Conservation (phyloP, 2,113 vertebrate genomes). For the Microcebus murinus region DNA sequence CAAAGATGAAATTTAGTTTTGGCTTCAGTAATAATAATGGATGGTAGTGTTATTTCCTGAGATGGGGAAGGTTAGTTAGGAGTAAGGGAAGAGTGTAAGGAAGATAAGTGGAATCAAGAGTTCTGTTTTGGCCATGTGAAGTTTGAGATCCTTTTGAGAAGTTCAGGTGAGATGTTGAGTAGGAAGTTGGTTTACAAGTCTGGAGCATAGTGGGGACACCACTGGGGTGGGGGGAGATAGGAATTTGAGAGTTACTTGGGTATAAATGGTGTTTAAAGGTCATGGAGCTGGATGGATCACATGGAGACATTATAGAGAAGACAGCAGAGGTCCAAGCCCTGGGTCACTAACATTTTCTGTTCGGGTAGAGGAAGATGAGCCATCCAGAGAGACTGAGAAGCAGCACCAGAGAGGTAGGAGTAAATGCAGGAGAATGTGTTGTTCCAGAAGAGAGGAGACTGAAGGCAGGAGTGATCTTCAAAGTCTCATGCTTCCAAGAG, state of each 20-base stretch:
- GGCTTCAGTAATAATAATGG: not conserved
- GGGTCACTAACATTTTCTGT: not conserved
- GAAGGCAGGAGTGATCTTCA: not conserved
- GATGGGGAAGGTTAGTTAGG: not conserved
- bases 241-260: not conserved
- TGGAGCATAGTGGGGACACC: not conserved
- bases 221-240: not conserved
- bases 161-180: not conserved
- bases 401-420: not conserved
- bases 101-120: not conserved
- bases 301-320: not conserved
- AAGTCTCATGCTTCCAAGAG: not conserved
- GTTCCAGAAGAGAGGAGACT: not conserved
- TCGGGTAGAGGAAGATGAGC: not conserved
- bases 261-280: not conserved
- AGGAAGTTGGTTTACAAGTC: not conserved
- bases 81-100: not conserved
- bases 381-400: not conserved
- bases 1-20: not conserved
- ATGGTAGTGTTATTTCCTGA: not conserved
- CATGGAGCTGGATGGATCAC: not conserved
- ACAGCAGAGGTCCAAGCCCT: not conserved
- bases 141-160: not conserved
- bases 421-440: not conserved
- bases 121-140: not conserved